Evolutionary conservation across 2,797 vertebrate species (phyloP), one percentile per base, ranked within the genome.

Genomic region (Onychomys leucogaster): DNA sequence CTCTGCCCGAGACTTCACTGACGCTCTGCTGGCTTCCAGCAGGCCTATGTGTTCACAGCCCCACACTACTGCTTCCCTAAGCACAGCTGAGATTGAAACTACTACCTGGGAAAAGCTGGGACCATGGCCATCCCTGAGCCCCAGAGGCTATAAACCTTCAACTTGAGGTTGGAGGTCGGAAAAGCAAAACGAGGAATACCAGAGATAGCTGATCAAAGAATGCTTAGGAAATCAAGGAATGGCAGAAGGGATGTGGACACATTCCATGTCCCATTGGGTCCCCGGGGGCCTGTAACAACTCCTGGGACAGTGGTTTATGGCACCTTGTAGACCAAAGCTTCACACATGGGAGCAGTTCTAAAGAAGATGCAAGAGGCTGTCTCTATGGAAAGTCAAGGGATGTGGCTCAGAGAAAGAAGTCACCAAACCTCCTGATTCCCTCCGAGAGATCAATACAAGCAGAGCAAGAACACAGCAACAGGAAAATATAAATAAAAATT

Each of bases 121-220:
- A 77, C 92, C 95, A 85, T 88, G 84, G 13, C 76, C 32, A 46
- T 80, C 71, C 65, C 71, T 19, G 81, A 95, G 4, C 32, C 76
- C 23, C 73, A 90, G 76, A 77, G 52, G 19, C 89, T 27, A 75
- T 49, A 89, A 86, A 93, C 52, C 61, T 95, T 52, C 41, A 94
- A 88, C 59, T 27, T 82, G 32, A 75, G n/a, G 23, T 21, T 90
- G 57, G 29, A 96, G 32, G 63, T 0, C 78, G 81, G 76, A 92
- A 85, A 95, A 23, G 21, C 52, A 12, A 29, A 90, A 81, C 67
- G 67, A 94, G 55, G 69, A 80, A 93, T 84, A 85, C 77, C 52
- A 87, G 75, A 93, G 73, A 37, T 2, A 52, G 65, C 14, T 41
- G 61, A 49, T 37, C 27, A 77, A 43, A 91, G 7, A 82, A 85